These are phyloP conservation scores for Canis aureus DNA, from an alignment of 2,113 vertebrate species.

Conservation along the genomic window DNA sequence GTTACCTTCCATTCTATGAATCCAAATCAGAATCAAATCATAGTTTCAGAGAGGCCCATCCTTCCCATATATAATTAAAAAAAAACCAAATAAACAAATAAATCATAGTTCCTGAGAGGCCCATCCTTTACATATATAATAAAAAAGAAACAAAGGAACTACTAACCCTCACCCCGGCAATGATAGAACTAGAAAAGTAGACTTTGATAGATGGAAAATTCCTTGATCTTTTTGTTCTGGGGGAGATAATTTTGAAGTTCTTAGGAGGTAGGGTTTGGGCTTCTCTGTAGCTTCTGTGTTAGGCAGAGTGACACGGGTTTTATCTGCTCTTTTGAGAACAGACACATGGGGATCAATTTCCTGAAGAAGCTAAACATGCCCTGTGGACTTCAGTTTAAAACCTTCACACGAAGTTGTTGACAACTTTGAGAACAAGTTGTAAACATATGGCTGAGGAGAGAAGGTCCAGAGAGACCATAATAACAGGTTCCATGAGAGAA, in stretches of 20 bases:
- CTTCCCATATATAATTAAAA: not conserved
- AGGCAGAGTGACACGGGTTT: too few species aligned
- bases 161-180: not conserved
- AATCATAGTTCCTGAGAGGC: not conserved
- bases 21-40: not conserved
- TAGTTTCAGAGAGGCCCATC: not conserved
- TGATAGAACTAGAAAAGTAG: conserved; percentile 3
- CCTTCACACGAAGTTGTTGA: too few species aligned
- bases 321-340: too few species aligned
- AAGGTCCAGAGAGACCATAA: too few species aligned
- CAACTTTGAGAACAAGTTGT: too few species aligned
- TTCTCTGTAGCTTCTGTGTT: too few species aligned
- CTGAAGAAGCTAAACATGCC: too few species aligned
- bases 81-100: not conserved
- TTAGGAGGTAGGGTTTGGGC: not conserved
- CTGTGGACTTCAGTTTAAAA: too few species aligned
- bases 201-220: not conserved
- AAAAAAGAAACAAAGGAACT: not conserved
- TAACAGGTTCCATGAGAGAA: too few species aligned
- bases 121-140: not conserved
- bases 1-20: conserved; percentile 12
- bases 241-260: not conserved
- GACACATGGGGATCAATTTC: too few species aligned
- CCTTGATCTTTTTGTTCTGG: conserved; percentile 16
- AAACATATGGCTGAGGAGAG: too few species aligned